These are phyloP conservation scores for Sitobion miscanthi DNA, from an alignment of 1,140 invertebrate genomes.

Conservation along the genomic window DNA sequence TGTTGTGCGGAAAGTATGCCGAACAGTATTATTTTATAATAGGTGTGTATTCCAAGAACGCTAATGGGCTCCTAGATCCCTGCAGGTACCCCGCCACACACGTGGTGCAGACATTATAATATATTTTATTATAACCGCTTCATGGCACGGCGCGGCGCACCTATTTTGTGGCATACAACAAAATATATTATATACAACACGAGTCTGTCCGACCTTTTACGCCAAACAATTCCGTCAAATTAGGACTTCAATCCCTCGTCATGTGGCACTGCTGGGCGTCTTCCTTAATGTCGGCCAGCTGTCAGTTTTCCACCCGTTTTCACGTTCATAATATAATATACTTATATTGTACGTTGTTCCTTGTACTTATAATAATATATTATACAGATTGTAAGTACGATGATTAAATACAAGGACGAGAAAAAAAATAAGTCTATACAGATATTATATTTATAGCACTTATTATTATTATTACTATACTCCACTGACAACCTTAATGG, in stretches of 20 bases:
- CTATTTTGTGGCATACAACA: background rate
- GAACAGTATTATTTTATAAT: background rate
- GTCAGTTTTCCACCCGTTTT: background rate
- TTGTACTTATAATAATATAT: background rate
- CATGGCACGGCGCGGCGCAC: too few relatives aligned
- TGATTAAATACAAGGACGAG: background rate
- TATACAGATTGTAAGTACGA: background rate
- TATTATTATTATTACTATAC: background rate
- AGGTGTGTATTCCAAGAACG: background rate
- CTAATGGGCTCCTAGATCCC: background rate
- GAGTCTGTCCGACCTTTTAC: background rate
- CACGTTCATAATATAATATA: background rate
- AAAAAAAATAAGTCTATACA: too few relatives aligned
- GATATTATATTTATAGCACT: background rate
- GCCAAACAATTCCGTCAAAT: slow-evolving; percentile 3
- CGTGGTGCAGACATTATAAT: background rate
- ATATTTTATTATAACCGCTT: background rate
- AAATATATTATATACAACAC: background rate
- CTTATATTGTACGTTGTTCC: background rate
- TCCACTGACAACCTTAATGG: background rate
- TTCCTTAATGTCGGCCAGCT: background rate
- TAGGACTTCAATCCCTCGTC: background rate
- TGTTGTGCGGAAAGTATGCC: background rate
- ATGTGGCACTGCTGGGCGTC: background rate
- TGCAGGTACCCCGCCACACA: background rate